Percentiles rank a stretch among this genome's conserved stretches.
Evolutionary conservation across 2,888 invertebrate species (phyloP).

Genomic region (Nomada ruficornis): DNA sequence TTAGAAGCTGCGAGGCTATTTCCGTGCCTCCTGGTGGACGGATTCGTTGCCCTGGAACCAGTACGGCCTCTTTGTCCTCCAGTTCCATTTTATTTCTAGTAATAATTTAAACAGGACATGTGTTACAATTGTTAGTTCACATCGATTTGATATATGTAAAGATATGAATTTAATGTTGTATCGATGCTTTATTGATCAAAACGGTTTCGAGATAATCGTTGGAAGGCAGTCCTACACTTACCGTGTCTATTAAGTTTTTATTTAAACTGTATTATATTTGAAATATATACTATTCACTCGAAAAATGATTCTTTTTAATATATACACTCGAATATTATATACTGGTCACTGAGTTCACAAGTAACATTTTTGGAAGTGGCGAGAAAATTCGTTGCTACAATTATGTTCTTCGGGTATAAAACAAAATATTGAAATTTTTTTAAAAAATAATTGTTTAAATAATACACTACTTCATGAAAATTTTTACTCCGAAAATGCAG

Average conservation of each 20-base stretch:
- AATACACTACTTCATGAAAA: too few species aligned
- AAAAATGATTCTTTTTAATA: background rate
- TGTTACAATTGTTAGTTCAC: background rate
- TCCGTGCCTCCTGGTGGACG: conserved; percentile 86
- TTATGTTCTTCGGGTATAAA: background rate
- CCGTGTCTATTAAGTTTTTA: background rate
- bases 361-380: background rate
- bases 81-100: conserved; percentile 13
- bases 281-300: background rate
- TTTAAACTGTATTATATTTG: background rate
- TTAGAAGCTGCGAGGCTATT: conserved; percentile 85
- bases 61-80: conserved; percentile 43
- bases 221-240: background rate
- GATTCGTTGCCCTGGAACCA: conserved; percentile 87
- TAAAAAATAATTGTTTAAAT: too few species aligned
- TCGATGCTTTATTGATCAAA: background rate
- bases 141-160: background rate
- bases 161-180: background rate
- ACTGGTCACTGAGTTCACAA: background rate
- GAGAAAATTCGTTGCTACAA: background rate
- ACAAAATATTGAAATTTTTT: background rate
- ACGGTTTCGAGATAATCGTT: background rate
- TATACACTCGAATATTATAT: too few species aligned
- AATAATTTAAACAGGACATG: background rate
- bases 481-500: conserved; percentile 18